Evolutionary conservation across 2,113 vertebrate genomes (phyloP), one percentile per base, ranked within the genome.

Genomic region (Catagonus wagneri): DNA sequence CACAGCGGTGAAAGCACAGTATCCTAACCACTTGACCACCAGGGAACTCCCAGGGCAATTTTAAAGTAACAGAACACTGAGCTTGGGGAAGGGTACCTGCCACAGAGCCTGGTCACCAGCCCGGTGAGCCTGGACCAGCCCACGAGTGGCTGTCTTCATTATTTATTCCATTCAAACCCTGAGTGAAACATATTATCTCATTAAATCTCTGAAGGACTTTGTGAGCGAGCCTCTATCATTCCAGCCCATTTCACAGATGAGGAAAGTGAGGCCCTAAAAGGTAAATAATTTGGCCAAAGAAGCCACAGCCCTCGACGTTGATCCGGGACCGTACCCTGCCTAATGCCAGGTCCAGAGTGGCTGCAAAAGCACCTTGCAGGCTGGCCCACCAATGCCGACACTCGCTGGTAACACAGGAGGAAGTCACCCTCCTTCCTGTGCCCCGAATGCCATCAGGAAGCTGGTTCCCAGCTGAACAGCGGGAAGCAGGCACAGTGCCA

Each of bases 171-270:
- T 1, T 13, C 3, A 6, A 65, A 20, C 16, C 74, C 20, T 0
- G 1, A 39, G 20, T 0, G 15, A 29, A 36, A 13, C 87, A 7
- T 9, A 1, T 0, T 3, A 1, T 29, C 83, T 66, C 44, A 0
- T 8, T 50, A n/a, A 14, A 23, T 34, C 86, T 74, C 60, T 27
- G 39, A 0, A 13, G 29, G 36, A 7, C 58, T 3, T 74, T 5
- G 2, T 17, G 29, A 50, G 23, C 27, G 9, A 58, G 65, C 20
- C 9, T 36, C 79, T n/a, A 14, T 1, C 1, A 17, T 16, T 9
- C 23, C 12, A 23, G n/a, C 19, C 71, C 66, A 27, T 58, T 29
- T 52, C 25, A 50, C 32, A 44, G 93, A 15, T 7, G 15, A 13
- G 32, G 22, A 36, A 34, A 36, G 27, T 4, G 32, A 29, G 71